A percentile compares a stretch with the other conserved stretches of the same genome.
Evolutionary conservation across 37 sponge, comb jelly and placozoan genomes (phyloP).

Genomic region (Aphrocallistes beatrix): DNA sequence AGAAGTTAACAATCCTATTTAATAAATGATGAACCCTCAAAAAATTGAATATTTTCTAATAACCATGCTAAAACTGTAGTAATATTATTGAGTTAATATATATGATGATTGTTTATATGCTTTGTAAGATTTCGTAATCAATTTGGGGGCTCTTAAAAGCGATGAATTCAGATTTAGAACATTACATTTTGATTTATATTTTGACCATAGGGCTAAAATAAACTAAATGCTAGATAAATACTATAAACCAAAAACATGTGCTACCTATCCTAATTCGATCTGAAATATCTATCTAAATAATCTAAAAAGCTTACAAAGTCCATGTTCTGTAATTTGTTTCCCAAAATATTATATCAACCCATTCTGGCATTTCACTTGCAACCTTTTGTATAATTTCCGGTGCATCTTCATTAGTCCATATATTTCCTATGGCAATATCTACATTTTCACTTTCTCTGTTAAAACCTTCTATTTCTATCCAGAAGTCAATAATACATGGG

Average conservation of each 20-base stretch:
- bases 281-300: neutral
- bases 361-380: neutral
- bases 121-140: neutral
- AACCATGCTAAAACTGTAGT: too few species aligned
- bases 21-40: too few species aligned
- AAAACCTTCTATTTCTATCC: conserved; percentile 1
- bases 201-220: too few species aligned
- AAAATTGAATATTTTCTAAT: too few species aligned
- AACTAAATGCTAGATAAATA: too few species aligned
- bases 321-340: neutral
- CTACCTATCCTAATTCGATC: too few species aligned
- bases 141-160: too few species aligned
- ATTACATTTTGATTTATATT: too few species aligned
- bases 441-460: neutral
- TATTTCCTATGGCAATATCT: neutral
- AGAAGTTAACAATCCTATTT: too few species aligned
- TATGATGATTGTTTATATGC: neutral
- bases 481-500: neutral
- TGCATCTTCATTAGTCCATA: neutral
- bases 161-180: too few species aligned
- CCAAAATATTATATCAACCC: neutral
- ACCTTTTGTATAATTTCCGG: neutral
- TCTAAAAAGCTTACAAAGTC: neutral
- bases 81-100: too few species aligned
- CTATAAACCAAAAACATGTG: too few species aligned